Evolutionary conservation across 2,113 vertebrate genomes (phyloP).

Genomic region (Zootoca vivipara): DNA sequence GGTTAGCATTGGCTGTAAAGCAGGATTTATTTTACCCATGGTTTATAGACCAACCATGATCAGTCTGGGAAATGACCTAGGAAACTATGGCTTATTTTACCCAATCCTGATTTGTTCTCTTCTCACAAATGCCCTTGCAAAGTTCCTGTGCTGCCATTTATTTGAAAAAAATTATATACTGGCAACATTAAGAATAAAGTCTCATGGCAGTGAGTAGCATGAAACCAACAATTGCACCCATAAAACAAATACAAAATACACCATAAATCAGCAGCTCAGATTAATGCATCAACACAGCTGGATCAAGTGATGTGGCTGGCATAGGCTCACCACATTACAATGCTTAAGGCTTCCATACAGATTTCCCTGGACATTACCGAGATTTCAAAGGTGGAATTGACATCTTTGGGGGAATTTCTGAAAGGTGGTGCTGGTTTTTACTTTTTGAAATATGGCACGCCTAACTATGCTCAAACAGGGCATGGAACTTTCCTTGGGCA

Average conservation of each 20-base stretch:
- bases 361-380: not conserved
- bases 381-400: too few relatives aligned
- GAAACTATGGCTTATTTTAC: not conserved
- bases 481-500: not conserved
- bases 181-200: too few relatives aligned
- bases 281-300: too few relatives aligned
- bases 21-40: not conserved
- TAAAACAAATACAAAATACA: too few relatives aligned
- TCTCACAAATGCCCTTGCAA: not conserved
- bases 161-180: too few relatives aligned
- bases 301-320: not conserved
- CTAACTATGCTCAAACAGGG: not conserved
- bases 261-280: too few relatives aligned
- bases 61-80: not conserved
- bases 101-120: not conserved
- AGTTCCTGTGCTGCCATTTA: not conserved
- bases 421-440: too few relatives aligned
- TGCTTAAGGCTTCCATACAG: not conserved
- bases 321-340: not conserved
- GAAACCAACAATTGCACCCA: too few relatives aligned
- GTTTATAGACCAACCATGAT: not conserved
- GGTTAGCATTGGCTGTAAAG: not conserved
- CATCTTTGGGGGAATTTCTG: too few relatives aligned
- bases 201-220: too few relatives aligned
- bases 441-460: too few relatives aligned